phyloP scores from a whole-genome alignment of 2,797 vertebrate genomes.

The Alcedo quadribrachys region DNA sequence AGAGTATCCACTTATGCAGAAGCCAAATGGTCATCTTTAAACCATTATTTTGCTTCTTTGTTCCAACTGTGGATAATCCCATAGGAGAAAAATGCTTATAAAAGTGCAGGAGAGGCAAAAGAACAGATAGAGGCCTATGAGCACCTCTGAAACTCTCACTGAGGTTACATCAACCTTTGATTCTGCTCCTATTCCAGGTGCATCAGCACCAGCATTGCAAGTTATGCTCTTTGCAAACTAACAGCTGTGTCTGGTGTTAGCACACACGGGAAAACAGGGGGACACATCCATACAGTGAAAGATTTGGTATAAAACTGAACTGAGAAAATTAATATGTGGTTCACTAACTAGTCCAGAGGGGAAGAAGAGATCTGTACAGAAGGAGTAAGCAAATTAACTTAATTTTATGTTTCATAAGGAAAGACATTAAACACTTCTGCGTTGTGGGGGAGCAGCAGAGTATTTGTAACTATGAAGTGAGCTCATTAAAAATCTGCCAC shows the following conservation, averaged over 20 bases:
- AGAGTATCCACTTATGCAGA: not conserved
- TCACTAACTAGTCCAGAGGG: not conserved
- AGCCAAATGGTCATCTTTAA: not conserved
- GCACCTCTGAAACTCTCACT: not conserved
- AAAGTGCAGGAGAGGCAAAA: not conserved
- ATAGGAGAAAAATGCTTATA: not conserved
- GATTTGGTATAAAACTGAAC: not conserved
- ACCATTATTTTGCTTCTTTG: not conserved
- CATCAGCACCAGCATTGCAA: not conserved
- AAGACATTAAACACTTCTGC: not conserved
- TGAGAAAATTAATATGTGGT: not conserved
- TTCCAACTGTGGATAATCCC: not conserved
- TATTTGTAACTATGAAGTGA: not conserved
- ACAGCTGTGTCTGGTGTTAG: not conserved
- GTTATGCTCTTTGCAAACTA: not conserved
- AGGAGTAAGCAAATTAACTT: not conserved
- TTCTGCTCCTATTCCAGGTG: not conserved
- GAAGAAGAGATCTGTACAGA: not conserved
- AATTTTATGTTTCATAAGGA: not conserved
- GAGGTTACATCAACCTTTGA: not conserved
- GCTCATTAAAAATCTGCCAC: conserved; percentile 40
- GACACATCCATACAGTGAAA: not conserved
- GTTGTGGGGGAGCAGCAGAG: not conserved
- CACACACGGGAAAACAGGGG: not conserved
- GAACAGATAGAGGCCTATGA: not conserved